A percentile compares a stretch with the other conserved stretches of the same genome.
These are phyloP conservation scores for Torymus auratus DNA, from an alignment of 2,888 invertebrate genomes.

Conservation along the genomic window DNA sequence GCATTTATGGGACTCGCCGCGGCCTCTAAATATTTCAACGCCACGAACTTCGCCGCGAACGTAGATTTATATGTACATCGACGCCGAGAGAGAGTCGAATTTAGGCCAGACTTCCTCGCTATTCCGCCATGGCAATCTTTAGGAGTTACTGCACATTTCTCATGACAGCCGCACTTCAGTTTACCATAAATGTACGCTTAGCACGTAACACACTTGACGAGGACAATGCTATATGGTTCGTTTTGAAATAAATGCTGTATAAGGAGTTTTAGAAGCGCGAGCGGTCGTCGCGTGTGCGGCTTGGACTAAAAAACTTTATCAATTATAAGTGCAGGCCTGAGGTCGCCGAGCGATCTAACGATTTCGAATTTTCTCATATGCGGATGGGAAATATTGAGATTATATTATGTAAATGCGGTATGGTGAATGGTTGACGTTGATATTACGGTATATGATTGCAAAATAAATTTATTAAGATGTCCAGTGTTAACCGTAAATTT, in stretches of 20 bases:
- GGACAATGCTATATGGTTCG: too few species aligned
- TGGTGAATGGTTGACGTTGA: too few species aligned
- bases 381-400: too few species aligned
- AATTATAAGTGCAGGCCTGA: slow-evolving; percentile 12
- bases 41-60: neutral
- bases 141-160: slow-evolving; percentile 5
- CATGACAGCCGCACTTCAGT: neutral
- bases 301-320: slow-evolving; percentile 17
- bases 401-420: too few species aligned
- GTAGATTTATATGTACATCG: neutral
- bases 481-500: neutral
- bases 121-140: neutral
- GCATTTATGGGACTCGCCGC: slow-evolving; percentile 2
- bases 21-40: neutral
- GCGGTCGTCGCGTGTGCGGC: too few species aligned
- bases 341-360: neutral
- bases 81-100: neutral
- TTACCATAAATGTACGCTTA: too few species aligned
- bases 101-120: neutral
- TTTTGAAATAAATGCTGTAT: too few species aligned
- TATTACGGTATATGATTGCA: too few species aligned
- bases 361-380: slow-evolving; percentile 10
- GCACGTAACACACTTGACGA: too few species aligned
- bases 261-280: too few species aligned
- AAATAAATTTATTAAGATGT: too few species aligned